Conservation (phyloP, 64 coral and sea anemone species). For the Stichodactyla mertensii region DNA sequence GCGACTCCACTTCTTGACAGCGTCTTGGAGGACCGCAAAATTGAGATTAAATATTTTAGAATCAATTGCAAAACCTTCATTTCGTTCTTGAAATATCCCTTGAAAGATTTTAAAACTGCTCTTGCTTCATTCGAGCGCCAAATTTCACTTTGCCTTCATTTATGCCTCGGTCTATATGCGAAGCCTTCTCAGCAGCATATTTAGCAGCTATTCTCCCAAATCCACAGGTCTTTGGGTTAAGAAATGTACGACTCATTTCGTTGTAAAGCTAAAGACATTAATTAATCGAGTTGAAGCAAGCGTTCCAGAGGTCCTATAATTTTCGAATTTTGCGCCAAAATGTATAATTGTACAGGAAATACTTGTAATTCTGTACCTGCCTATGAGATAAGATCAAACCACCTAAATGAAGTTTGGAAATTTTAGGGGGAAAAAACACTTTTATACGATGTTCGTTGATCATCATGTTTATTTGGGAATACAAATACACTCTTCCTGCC, state of each 20-base stretch:
- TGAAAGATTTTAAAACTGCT: background rate
- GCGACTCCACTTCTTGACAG: too few relatives aligned
- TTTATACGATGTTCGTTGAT: background rate
- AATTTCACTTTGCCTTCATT: slow-evolving; percentile 7
- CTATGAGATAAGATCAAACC: background rate
- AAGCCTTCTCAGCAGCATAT: background rate
- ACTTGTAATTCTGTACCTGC: background rate
- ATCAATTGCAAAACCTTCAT: too few relatives aligned
- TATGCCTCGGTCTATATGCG: background rate
- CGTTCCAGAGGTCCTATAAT: background rate
- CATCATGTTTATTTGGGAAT: background rate
- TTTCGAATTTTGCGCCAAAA: background rate
- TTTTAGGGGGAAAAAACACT: background rate
- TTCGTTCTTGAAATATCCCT: too few relatives aligned
- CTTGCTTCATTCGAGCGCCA: background rate
- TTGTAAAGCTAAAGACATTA: background rate
- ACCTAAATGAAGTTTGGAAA: background rate
- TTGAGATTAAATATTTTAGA: too few relatives aligned
- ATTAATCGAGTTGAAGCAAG: background rate
- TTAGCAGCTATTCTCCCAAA: background rate
- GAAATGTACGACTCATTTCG: background rate
- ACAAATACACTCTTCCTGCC: background rate
- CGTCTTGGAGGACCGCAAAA: too few relatives aligned
- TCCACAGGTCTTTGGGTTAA: background rate
- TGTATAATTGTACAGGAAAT: background rate